A percentile compares a stretch with the other conserved stretches of the same genome.
Conservation (phyloP, 35 echinoderm and acorn worm species). For the Heliocidaris tuberculata region DNA sequence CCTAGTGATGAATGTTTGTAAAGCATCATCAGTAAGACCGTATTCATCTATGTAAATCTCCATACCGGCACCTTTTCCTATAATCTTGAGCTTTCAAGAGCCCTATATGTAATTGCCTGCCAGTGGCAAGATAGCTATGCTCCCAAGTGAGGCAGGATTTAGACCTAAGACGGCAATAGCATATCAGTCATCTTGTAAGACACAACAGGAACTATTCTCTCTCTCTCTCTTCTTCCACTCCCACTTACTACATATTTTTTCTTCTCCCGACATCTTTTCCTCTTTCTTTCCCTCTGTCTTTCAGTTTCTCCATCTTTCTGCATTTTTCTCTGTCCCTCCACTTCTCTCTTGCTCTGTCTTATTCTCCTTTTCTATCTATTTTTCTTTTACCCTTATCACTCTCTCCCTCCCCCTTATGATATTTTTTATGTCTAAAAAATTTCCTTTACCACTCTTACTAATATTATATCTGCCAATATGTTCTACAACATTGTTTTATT, state of each 20-base stretch:
- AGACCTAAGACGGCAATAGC: background rate
- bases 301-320: background rate
- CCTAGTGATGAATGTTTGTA: background rate
- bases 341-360: background rate
- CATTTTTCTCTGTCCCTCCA: background rate
- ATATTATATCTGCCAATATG: too few species aligned
- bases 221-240: background rate
- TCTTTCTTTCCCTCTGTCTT: background rate
- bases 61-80: background rate
- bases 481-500: too few species aligned
- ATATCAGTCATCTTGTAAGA: background rate
- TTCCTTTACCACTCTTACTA: too few species aligned
- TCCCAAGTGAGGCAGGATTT: background rate
- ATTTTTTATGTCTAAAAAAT: too few species aligned
- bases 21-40: background rate
- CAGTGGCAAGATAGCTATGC: background rate
- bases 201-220: background rate
- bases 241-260: background rate
- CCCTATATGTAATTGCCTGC: slow-evolving; percentile 15
- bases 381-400: background rate
- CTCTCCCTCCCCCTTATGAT: background rate
- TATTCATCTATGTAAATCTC: slow-evolving; percentile 5
- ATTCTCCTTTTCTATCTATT: background rate
- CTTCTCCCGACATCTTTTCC: background rate
- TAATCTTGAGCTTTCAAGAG: background rate